phyloP scores from a whole-genome alignment of 2,888 invertebrate species.

The Ophion costatus region DNA sequence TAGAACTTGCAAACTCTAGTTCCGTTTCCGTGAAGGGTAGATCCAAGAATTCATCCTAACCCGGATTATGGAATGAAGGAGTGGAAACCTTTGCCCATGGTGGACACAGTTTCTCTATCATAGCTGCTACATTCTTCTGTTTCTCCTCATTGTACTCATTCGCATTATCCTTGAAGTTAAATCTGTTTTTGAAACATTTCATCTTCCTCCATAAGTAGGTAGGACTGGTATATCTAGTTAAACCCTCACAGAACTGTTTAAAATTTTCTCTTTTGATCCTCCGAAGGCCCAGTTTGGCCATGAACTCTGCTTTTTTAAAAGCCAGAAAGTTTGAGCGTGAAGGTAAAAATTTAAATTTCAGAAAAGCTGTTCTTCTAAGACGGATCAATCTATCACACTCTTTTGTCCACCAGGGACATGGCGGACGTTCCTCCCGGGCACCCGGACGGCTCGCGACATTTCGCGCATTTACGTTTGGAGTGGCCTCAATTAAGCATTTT shows the following conservation, averaged over 20 bases:
- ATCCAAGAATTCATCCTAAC: background rate
- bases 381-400: slow-evolving; percentile 31
- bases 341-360: background rate
- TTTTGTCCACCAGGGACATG: slow-evolving; percentile 26
- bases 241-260: slow-evolving; percentile 12
- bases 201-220: slow-evolving; percentile 41
- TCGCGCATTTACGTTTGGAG: background rate
- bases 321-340: background rate
- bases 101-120: slow-evolving; percentile 5
- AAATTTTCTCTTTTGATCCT: slow-evolving; percentile 42
- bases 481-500: slow-evolving; percentile 15
- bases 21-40: background rate
- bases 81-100: background rate
- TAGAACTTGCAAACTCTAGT: slow-evolving; percentile 1
- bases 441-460: too few relatives aligned
- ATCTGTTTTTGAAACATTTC: slow-evolving; percentile 50
- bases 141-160: slow-evolving; percentile 32
- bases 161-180: slow-evolving; percentile 19
- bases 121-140: background rate
- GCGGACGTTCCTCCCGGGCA: background rate
- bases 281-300: slow-evolving; percentile 11
- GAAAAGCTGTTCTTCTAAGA: slow-evolving; percentile 13
- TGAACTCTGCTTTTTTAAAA: slow-evolving; percentile 19
- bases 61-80: background rate
- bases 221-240: slow-evolving; percentile 29